Conservation (phyloP, 2,113 vertebrate species). For the Ceratotherium simum region DNA sequence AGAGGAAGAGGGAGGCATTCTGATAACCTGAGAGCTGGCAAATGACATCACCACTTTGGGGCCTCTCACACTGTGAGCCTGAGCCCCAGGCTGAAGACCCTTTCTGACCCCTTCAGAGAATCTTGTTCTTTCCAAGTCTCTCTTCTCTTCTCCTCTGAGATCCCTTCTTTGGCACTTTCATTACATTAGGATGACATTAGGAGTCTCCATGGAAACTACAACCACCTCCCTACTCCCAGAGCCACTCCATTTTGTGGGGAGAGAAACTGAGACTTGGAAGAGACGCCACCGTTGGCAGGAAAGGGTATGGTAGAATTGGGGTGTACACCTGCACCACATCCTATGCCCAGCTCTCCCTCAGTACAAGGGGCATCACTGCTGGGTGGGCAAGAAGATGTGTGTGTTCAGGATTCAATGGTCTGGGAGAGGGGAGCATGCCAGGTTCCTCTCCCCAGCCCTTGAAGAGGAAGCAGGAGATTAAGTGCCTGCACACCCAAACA, state of each 20-base stretch:
- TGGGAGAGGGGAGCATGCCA: not conserved
- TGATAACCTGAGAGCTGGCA: not conserved
- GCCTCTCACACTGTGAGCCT: not conserved
- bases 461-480: not conserved
- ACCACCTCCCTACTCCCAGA: not conserved
- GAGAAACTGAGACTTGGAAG: conserved; percentile 10
- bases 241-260: not conserved
- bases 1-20: not conserved
- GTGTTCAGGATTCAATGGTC: not conserved
- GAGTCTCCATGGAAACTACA: not conserved
- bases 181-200: not conserved
- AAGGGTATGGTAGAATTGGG: not conserved
- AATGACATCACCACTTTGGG: not conserved
- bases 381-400: not conserved
- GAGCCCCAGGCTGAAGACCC: too few relatives aligned
- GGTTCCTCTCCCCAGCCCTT: not conserved
- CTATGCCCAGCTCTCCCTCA: not conserved
- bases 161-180: not conserved
- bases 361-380: not conserved
- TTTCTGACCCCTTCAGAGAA: not conserved
- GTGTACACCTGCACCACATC: not conserved
- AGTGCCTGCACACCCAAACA: accelerated
- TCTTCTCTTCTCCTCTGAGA: not conserved
- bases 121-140: not conserved
- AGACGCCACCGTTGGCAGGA: not conserved